Conservation (phyloP, 2,888 invertebrate species). For the Lepidonotus clava region DNA sequence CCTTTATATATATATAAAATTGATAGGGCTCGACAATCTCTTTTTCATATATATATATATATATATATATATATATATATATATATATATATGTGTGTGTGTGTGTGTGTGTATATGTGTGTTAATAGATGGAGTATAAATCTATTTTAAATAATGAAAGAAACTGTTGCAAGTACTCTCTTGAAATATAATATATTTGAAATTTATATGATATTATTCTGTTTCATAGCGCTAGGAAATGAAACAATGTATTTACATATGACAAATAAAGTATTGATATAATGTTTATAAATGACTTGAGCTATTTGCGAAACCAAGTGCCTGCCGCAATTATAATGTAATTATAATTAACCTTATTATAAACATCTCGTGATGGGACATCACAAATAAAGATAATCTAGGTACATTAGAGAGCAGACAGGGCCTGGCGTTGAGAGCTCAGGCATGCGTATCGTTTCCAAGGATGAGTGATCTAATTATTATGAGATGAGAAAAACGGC, state of each 20-base stretch:
- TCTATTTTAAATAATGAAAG: background rate
- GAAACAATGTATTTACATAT: background rate
- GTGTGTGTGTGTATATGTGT: background rate
- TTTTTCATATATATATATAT: too few species aligned
- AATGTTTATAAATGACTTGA: background rate
- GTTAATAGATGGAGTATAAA: background rate
- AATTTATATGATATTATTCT: background rate
- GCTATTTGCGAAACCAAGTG: background rate
- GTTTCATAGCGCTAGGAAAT: background rate
- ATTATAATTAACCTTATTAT: slow-evolving; percentile 44
- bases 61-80: background rate
- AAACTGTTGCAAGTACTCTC: background rate
- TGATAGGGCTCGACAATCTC: too few species aligned
- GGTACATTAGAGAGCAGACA: slow-evolving; percentile 30
- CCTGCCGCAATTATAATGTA: background rate
- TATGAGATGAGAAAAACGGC: slow-evolving; percentile 32
- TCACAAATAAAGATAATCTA: background rate
- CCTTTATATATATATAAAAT: too few species aligned
- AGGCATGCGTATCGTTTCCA: slow-evolving; percentile 38
- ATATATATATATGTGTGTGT: background rate
- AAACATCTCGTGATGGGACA: background rate
- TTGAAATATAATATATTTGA: background rate
- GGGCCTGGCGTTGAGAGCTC: background rate
- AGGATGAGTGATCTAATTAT: slow-evolving; percentile 48
- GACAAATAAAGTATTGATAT: background rate